Conservation (phyloP, 2,797 vertebrate species). For the Discoglossus pictus region DNA sequence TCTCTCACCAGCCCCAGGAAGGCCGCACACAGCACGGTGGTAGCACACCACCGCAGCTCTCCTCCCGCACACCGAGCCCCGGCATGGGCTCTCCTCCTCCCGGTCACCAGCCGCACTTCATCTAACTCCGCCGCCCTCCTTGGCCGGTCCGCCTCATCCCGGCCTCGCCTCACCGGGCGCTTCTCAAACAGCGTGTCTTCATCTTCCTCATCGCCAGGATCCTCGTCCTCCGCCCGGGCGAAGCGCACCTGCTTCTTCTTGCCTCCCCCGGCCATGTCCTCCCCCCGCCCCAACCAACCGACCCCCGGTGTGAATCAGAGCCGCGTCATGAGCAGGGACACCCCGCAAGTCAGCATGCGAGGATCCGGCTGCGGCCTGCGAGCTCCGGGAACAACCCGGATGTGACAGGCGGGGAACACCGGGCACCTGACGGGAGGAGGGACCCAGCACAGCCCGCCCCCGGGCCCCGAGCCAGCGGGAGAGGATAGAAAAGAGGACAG, state of each 20-base stretch:
- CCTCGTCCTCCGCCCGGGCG: conserved; percentile 63
- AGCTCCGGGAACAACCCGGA: conserved; percentile 39
- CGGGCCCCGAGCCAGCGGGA: too few species aligned
- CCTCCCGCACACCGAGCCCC: not conserved
- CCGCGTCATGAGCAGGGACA: not conserved
- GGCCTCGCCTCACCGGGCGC: conserved; percentile 58
- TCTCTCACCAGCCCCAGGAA: conserved; percentile 67
- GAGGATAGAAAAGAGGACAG: too few species aligned
- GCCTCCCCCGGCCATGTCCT: conserved; percentile 49
- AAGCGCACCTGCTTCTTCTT: conserved; percentile 81
- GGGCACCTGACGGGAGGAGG: conserved; percentile 14
- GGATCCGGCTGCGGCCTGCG: not conserved
- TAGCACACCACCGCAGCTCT: conserved; percentile 52
- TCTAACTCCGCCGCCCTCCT: not conserved
- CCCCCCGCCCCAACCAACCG: not conserved
- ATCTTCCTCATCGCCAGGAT: conserved; percentile 52
- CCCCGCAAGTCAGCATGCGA: not conserved
- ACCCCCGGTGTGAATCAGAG: too few species aligned
- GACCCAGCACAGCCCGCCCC: not conserved
- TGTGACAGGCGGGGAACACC: not conserved
- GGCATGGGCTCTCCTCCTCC: conserved; percentile 13
- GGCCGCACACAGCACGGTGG: conserved; percentile 52
- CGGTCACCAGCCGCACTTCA: conserved; percentile 8
- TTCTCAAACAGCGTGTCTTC: conserved; percentile 68
- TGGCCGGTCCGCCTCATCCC: conserved; percentile 52